phyloP scores from a whole-genome alignment of 2,113 vertebrate species.

The Marmota monax region DNA sequence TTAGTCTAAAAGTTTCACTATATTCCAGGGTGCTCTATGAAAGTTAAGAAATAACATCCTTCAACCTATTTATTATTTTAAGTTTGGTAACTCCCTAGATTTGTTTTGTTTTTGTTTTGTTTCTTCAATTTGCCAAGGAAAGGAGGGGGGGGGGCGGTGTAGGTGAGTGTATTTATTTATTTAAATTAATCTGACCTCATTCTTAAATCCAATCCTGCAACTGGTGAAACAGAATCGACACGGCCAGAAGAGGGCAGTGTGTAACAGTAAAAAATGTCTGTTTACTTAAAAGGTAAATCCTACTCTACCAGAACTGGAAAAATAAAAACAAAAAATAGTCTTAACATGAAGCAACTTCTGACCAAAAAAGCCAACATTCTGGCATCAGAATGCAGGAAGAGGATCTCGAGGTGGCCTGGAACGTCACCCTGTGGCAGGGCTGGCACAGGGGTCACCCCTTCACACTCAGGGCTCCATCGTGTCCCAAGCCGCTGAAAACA shows the following conservation, averaged over 20 bases:
- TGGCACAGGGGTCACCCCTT: neutral
- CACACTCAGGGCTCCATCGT: neutral
- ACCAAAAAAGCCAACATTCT: neutral
- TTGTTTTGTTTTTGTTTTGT: neutral
- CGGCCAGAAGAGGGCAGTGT: slow-evolving; percentile 86
- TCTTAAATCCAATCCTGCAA: neutral
- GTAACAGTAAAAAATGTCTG: slow-evolving; percentile 70
- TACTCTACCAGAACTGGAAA: neutral
- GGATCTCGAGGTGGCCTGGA: neutral
- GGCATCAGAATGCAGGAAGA: neutral
- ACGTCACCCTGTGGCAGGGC: no score
- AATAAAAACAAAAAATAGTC: neutral
- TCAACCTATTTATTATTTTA: neutral
- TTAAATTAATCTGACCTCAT: neutral
- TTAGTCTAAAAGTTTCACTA: neutral
- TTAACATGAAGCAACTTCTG: neutral
- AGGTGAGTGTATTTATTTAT: neutral
- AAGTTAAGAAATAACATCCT: neutral
- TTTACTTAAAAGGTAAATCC: neutral
- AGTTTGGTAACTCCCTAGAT: neutral
- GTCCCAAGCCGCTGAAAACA: neutral
- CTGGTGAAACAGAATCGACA: accelerated
- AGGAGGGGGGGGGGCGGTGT: neutral
- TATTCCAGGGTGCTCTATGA: neutral
- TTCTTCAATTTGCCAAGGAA: neutral